A percentile compares a stretch with the other conserved stretches of the same genome.
Evolutionary conservation across 2,888 invertebrate species (phyloP).

Genomic region (Cephus sareptanus): DNA sequence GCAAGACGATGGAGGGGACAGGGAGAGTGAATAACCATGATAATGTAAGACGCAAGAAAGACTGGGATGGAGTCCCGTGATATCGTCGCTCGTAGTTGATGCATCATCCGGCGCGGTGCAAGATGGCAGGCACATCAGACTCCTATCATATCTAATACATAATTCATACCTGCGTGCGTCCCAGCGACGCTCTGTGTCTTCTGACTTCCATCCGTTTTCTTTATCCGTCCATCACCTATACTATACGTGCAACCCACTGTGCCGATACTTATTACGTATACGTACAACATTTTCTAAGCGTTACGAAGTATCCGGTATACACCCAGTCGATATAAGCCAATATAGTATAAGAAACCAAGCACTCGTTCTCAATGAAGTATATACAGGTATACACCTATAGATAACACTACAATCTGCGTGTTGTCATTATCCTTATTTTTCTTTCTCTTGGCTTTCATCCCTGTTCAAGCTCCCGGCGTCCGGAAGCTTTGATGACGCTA

Average conservation of each 20-base stretch:
- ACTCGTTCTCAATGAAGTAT: background rate
- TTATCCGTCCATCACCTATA: background rate
- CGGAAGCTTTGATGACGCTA: background rate
- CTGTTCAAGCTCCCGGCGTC: background rate
- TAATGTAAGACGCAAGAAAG: background rate
- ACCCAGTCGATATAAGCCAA: background rate
- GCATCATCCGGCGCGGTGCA: constrained; percentile 46
- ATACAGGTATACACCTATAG: background rate
- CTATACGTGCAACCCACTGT: background rate
- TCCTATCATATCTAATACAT: constrained; percentile 59
- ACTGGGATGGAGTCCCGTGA: constrained; percentile 17
- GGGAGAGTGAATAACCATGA: constrained; percentile 3
- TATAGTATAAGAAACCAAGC: background rate
- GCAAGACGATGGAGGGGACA: constrained; percentile 5
- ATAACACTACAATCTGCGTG: background rate
- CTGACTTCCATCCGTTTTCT: constrained; percentile 6
- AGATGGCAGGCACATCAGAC: constrained; percentile 51
- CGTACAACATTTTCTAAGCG: background rate
- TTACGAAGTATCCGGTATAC: background rate
- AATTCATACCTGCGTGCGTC: constrained; percentile 50
- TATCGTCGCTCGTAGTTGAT: constrained; percentile 35
- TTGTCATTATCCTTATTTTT: background rate
- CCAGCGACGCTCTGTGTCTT: constrained; percentile 19
- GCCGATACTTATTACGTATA: background rate
- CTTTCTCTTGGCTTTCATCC: background rate